Evolutionary conservation across 2,888 invertebrate species (phyloP).

Genomic region (Ectropis crepuscularia): DNA sequence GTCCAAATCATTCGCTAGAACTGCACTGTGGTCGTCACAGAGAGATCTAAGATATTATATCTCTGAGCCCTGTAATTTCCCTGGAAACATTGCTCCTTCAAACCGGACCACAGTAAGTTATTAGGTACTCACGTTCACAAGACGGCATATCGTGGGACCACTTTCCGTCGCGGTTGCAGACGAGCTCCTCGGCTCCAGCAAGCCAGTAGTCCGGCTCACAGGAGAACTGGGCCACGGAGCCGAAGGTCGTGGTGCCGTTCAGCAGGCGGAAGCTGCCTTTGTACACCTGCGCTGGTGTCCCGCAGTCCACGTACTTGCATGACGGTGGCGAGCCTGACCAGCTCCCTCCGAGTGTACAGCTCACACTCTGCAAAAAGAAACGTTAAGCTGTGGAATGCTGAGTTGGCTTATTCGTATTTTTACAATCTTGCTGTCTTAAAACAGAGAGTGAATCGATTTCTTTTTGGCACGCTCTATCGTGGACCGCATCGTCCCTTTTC

Average conservation of each 20-base stretch:
- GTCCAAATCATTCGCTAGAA: too few relatives aligned
- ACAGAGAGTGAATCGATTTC: too few relatives aligned
- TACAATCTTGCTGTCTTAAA: too few relatives aligned
- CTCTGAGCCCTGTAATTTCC: too few relatives aligned
- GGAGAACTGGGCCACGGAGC: constrained; percentile 90
- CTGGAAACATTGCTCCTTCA: too few relatives aligned
- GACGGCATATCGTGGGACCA: constrained; percentile 94
- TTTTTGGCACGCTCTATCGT: too few relatives aligned
- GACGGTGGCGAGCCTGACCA: constrained; percentile 93
- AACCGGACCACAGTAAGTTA: not conserved
- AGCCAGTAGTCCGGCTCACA: constrained; percentile 94
- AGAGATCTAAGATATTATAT: too few relatives aligned
- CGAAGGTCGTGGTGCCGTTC: constrained; percentile 93
- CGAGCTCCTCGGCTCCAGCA: constrained; percentile 88
- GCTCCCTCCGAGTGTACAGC: constrained; percentile 93
- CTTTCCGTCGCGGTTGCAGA: constrained; percentile 92
- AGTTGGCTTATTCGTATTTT: too few relatives aligned
- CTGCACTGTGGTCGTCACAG: too few relatives aligned
- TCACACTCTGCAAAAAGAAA: constrained; percentile 85
- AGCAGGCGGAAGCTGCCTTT: constrained; percentile 89
- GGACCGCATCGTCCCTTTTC: too few relatives aligned
- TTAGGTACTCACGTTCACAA: constrained; percentile 89
- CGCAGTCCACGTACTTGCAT: constrained; percentile 95
- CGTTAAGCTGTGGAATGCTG: too few relatives aligned
- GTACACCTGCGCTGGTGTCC: constrained; percentile 91